phyloP scores from a whole-genome alignment of 1,140 invertebrate species.

The Potamilus streckersoni region DNA sequence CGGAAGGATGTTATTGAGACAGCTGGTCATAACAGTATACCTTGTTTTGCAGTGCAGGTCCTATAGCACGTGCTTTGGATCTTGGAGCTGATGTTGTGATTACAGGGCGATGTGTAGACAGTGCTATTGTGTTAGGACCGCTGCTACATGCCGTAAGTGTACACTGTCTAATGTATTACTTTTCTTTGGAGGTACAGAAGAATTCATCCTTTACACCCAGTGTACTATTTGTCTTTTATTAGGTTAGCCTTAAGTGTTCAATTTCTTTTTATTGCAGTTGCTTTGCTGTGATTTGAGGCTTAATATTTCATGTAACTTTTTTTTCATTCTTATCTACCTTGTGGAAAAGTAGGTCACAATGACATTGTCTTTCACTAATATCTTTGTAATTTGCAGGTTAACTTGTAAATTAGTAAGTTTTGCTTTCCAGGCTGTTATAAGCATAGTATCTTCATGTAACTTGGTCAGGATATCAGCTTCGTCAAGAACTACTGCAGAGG shows the following conservation, averaged over 20 bases:
- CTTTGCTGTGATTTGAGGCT: not conserved
- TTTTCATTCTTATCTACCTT: not conserved
- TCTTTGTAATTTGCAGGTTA: too few relatives aligned
- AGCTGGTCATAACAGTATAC: not conserved
- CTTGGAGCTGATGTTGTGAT: slow-evolving; percentile 72
- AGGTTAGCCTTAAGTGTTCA: not conserved
- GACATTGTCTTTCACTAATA: not conserved
- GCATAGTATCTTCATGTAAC: too few relatives aligned
- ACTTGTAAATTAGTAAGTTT: too few relatives aligned
- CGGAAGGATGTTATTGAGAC: not conserved
- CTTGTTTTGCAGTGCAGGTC: slow-evolving; percentile 63
- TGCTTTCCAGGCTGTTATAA: too few relatives aligned
- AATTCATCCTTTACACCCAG: not conserved
- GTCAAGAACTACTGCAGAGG: too few relatives aligned
- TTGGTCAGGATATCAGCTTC: too few relatives aligned
- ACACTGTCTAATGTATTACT: not conserved
- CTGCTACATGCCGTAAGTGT: slow-evolving; percentile 66
- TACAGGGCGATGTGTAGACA: slow-evolving; percentile 72
- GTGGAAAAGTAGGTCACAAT: too few relatives aligned
- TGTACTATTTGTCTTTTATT: not conserved
- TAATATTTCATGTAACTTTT: not conserved
- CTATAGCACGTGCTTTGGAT: slow-evolving; percentile 69
- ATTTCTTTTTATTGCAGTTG: not conserved
- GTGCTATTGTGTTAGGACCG: slow-evolving; percentile 70
- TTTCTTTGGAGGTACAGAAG: too few relatives aligned